Base-by-base conservation (phyloP, 1,140 invertebrate genomes). In the Heliconius hermathena region DNA sequence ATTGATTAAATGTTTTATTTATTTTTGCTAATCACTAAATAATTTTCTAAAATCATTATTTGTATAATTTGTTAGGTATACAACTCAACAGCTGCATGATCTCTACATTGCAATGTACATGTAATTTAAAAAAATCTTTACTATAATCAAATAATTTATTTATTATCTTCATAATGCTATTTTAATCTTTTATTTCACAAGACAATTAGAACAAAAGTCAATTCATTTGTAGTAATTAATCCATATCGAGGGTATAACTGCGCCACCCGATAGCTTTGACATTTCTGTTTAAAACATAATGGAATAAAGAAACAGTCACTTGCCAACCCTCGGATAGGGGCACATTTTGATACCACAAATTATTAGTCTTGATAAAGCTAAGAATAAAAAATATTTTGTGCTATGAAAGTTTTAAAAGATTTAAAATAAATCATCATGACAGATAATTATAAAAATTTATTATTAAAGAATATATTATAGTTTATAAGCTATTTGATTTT, bases 301-400 rank as follows among this genome's bases (percentile, higher is more conserved):
- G 91, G 92, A 91, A 93, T 92, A 93, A 93, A 92, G 92, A 92
- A 93, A 92, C 92, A 90, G 91, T 92, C 89, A 90, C 91, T 91
- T 91, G 84, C 86, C 85, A 84, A 85, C 87, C 85, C 88, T 88
- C 79, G 77, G 80, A 83, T 82, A 81, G 88, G 91, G 88, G 90
- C 89, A 84, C 85, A 87, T 85, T 89, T 90, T 85, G 90, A 88
- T 89, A 89, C 84, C 73, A 72, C 49, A 74, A 76, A 89, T 70
- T 79, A 54, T n/a, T 46, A 81, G n/a, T 74, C 60, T 66, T 66
- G 60, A 66, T 66, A 66, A 26, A 26, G n/a, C 1, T 66, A 29
- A 66, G n/a, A 66, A 66, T 66, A 66, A 26, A 13, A 29, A 16
- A 1, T 13, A 29, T 16, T 66, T 60, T 60, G 8, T 22, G n/a